Evolutionary conservation across 2,888 invertebrate species (phyloP), one percentile per base, ranked within the genome.

Genomic region (Sericinus montela): DNA sequence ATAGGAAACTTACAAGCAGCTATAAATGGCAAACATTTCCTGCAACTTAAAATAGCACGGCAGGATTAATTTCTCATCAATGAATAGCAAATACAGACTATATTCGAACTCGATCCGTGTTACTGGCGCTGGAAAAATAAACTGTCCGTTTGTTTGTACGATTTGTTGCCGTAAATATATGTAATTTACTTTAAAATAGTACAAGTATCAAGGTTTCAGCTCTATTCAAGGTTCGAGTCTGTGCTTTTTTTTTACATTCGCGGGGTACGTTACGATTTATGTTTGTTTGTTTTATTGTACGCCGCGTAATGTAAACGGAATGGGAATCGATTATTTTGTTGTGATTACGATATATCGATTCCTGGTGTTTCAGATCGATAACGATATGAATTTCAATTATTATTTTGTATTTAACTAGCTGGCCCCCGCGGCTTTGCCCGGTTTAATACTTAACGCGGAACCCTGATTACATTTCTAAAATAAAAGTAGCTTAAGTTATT

Each of bases 151-250:
- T 70, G 71, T 75, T 70, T 60, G 66, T 64, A 55, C 67, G 67
- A 80, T 82, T 79, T 77, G 80, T 75, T 74, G 69, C 65, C 69
- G 73, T 79, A 80, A 80, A 83, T 82, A 76, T 75, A 73, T 76
- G 72, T 72, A 67, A 75, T 69, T 58, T 56, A 48, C 57, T 60
- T 58, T n/a, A n/a, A 63, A 63, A 68, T 58, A 67, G 19, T 58
- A 57, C 51, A 59, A 59, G 51, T 55, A 51, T 42, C 63, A 59
- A 66, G 63, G 69, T 67, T 67, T 59, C 60, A 61, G 56, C 53
- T 59, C 57, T 48, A 45, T 36, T 19, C 48, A 38, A 48, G 43
- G 48, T 48, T 29, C 38, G 16, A 16, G 23, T 48, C 48, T 48
- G 48, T 29, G 35, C 41, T 47, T 48, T 32, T 46, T 19, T 19